Base-by-base conservation (phyloP, 2,113 vertebrate species). In the Hyla sarda region DNA sequence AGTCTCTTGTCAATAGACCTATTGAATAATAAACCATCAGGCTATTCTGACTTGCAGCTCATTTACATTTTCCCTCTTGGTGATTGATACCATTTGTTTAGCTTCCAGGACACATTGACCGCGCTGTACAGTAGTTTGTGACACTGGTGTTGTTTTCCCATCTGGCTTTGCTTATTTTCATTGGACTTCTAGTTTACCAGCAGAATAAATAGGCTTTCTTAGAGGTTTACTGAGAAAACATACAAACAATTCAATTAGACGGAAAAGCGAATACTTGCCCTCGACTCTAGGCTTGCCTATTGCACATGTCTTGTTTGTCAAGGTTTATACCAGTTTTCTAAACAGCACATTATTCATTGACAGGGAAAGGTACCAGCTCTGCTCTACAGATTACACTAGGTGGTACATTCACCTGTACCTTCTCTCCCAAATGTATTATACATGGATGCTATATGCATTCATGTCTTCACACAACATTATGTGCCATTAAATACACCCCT, bases 161-260 rank as follows among this genome's bases (percentile, higher is more conserved):
- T 81, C 85, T 86, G 85, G 77, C 50, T 74, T 56, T 74, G 85
- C 50, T 82, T 81, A 71, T 82, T 86, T 86, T 86, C 84, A 60
- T 80, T 80, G 77, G 76, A 19, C 17, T 74, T 34, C 67, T 81
- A 80, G 85, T 86, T 86, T 86, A 86, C 77, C 65, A 50, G 67
- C 67, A 67, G 78, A 86, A 82, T 74, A 81, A 86, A 86, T 86
- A 80, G 17, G 52, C 85, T 74, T 86, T 82, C 67, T 82, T 86
- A 86, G 78, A 86, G 85, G 77, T 86, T 58, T 86, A 86, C 67
- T 86, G 77, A 82, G 67, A 86, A 86, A 86, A 86, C 85, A 86
- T 82, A 86, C 85, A 81, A 86, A 86, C 67, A 81, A 86, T 86
- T 81, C 62, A 67, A 86, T 72, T 80, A 72, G 60, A 62, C 32